Conservation (phyloP, 2,888 invertebrate species). For the Mechanitis messenoides region DNA sequence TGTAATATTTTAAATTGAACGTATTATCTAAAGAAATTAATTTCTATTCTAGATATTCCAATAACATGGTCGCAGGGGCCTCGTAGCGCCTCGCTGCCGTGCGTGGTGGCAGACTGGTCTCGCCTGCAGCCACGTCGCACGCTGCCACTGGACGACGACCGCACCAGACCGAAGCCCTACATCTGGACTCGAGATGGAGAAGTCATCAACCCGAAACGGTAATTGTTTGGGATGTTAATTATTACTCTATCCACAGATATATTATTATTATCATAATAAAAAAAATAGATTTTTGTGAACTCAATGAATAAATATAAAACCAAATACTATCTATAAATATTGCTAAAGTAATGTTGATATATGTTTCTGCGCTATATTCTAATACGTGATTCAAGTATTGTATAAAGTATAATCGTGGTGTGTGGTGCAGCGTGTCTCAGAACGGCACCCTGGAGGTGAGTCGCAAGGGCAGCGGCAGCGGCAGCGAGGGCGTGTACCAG, state of each 20-base stretch:
- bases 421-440: slow-evolving; percentile 40
- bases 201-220: slow-evolving; percentile 44
- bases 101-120: slow-evolving; percentile 48
- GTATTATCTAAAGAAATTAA: slow-evolving; percentile 5
- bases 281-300: too few relatives aligned
- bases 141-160: slow-evolving; percentile 52
- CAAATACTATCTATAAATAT: too few relatives aligned
- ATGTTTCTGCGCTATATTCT: too few relatives aligned
- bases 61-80: slow-evolving; percentile 55
- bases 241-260: too few relatives aligned
- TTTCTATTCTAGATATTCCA: slow-evolving; percentile 49
- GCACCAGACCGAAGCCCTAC: slow-evolving; percentile 39
- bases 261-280: too few relatives aligned
- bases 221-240: slow-evolving; percentile 6
- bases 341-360: too few relatives aligned
- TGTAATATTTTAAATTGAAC: neutral
- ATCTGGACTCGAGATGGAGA: slow-evolving; percentile 44
- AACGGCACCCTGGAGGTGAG: slow-evolving; percentile 55
- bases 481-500: slow-evolving; percentile 56
- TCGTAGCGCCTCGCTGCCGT: slow-evolving; percentile 51
- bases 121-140: slow-evolving; percentile 46
- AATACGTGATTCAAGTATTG: too few relatives aligned
- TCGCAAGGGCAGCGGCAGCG: slow-evolving; percentile 40
- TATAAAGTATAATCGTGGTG: neutral
- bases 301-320: too few relatives aligned